Base-by-base conservation (phyloP, 2,888 invertebrate species). In the Augiades crinisus region DNA sequence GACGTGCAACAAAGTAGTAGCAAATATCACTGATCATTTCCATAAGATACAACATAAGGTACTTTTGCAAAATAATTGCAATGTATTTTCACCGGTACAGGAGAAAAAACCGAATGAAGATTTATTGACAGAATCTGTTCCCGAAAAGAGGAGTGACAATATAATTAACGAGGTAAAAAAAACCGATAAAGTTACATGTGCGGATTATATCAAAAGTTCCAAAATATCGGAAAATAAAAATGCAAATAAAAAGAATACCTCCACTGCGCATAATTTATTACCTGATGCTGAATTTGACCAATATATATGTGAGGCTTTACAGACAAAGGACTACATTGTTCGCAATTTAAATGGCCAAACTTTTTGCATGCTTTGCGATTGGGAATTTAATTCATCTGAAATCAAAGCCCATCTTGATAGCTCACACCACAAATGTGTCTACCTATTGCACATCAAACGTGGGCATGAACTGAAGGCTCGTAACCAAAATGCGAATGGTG, bases 1-100 rank as follows among this genome's bases (percentile, higher is more conserved):
- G 17, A 78, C 70, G 8, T 80, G 80, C 54, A 73, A 73, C 36
- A 40, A 51, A 19, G 58, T 71, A 0, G 52, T 64, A 7, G 55
- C 58, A n/a, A 19, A 56, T 3, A 52, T 68, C 2, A 34, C 19
- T 1, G 16, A 16, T 1, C 75, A 75, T 54, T 63, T 68, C 17
- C 33, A 59, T 13, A 37, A 53, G 16, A 6, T 10, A 3, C 50
- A 60, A n/a, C 74, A 74, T 54, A n/a, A 3, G 1, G 27, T 4
- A 27, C n/a, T 27, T 2, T 27, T 27, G 3, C 10, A 27, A 27
- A n/a, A 27, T 4, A 10, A 27, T 10, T 27, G 10, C 10, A 8
- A 2, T 27, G 8, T 40, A 14, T 5, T 27, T 2, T 7, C 8
- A 8, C 8, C 27, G 8, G 8, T 27, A 8, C 2, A 38, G 5